Evolutionary conservation across 2,888 invertebrate genomes (phyloP).

Genomic region (Lepidocyrtinus sp.): DNA sequence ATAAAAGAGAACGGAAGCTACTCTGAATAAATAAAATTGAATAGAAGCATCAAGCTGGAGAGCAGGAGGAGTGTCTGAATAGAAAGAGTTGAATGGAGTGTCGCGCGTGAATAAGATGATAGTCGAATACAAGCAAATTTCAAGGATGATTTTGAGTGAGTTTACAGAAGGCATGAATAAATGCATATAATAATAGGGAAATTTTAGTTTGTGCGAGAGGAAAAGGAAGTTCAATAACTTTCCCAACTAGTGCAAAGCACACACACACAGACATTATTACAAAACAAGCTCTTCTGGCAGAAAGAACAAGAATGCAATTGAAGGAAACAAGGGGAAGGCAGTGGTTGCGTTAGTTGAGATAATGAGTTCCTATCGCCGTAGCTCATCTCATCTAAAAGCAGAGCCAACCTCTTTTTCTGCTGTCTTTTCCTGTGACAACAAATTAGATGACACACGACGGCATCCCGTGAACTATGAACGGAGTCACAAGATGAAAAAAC

Average conservation of each 20-base stretch:
- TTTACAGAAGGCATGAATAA: neutral
- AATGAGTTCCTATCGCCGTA: neutral
- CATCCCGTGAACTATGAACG: neutral
- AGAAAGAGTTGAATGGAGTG: neutral
- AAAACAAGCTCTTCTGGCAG: neutral
- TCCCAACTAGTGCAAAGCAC: neutral
- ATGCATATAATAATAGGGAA: neutral
- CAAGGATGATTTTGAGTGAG: too few relatives aligned
- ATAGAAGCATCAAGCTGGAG: neutral
- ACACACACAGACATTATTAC: neutral
- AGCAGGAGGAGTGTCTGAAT: neutral
- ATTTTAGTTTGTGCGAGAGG: neutral
- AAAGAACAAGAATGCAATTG: conserved; percentile 24
- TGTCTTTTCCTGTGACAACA: conserved; percentile 25
- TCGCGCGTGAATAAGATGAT: neutral
- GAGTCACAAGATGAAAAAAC: conserved; percentile 13
- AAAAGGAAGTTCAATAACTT: neutral
- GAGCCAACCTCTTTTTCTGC: neutral
- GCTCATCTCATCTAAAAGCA: conserved; percentile 20
- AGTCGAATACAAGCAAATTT: too few relatives aligned
- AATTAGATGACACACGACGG: conserved; percentile 32
- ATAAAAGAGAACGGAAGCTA: conserved; percentile 28
- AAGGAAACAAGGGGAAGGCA: conserved; percentile 21
- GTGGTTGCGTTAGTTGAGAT: neutral
- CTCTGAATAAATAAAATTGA: neutral